Base-by-base conservation (phyloP, 2,888 invertebrate species). In the Cosmopolites sordidus region DNA sequence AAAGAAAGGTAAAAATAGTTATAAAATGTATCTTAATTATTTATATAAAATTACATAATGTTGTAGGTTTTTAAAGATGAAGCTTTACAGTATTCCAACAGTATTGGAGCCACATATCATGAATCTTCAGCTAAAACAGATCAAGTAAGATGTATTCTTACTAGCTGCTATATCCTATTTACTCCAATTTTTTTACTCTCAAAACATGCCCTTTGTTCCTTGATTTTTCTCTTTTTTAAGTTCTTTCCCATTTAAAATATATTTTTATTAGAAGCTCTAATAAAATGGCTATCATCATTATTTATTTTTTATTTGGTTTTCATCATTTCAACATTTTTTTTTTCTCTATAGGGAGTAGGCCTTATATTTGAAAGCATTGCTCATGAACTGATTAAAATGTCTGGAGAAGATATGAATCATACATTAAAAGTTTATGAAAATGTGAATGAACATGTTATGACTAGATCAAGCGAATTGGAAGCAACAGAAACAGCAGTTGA, bases 101-200 rank as follows among this genome's bases (percentile, higher is more conserved):
- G 83, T 4, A 90, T 94, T 49, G 89, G 88, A n/a, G 92, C 91
- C 1, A 76, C 78, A 8, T 92, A 92, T 75, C 85, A 86, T 64
- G 93, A 94, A 71, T 86, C 89, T 0, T 93, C 92, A 0, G 92
- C 92, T 0, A 74, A 88, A 58, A 80, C 83, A 58, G 85, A 87
- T 66, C 83, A 84, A 77, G 84, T 83, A 64, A n/a, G n/a, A n/a
- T n/a, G n/a, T n/a, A n/a, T n/a, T n/a, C n/a, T n/a, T n/a, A n/a
- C n/a, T 27, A 45, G n/a, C n/a, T n/a, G 51, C 48, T 45, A 41
- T 11, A 37, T 14, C 11, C 2, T 43, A 11, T 43, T 27, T 18
- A 12, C 8, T 6, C 11, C 1, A 9, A 43, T 18, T 43, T 43
- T 27, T 8, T 6, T 29, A n/a, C n/a, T n/a, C n/a, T n/a, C n/a